These are phyloP conservation scores for Lethrus apterus DNA, from an alignment of 1,140 invertebrate genomes.

Conservation along the genomic window DNA sequence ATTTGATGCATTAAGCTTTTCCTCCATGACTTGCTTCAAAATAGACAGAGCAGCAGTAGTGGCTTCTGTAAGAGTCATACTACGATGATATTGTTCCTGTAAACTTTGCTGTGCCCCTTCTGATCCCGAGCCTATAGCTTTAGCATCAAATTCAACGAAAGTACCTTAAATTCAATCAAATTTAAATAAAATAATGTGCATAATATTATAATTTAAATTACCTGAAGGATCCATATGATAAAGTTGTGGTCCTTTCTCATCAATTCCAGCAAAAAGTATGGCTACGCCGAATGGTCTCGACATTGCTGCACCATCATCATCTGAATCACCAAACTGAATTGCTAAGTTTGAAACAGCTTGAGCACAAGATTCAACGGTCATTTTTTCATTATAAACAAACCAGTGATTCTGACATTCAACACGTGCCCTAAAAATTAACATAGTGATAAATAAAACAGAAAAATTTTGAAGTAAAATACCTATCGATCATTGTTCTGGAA, in stretches of 20 bases:
- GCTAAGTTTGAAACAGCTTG: constrained; percentile 97
- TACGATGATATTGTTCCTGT: constrained; percentile 64
- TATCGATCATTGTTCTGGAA: constrained; percentile 53
- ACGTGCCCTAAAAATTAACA: constrained; percentile 59
- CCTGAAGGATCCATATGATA: constrained; percentile 98
- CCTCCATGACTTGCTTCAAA: constrained; percentile 99
- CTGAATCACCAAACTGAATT: constrained; percentile 97
- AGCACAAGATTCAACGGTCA: constrained; percentile 95
- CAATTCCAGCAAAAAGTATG: constrained; percentile 79
- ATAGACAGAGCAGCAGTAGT: constrained; percentile 88
- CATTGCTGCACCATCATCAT: constrained; percentile 93
- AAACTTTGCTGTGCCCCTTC: constrained; percentile 97
- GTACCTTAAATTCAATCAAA: constrained; percentile 52
- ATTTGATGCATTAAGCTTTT: constrained; percentile 95
- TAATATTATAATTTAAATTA: constrained; percentile 51
- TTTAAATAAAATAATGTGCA: constrained; percentile 34
- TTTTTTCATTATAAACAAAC: constrained; percentile 95
- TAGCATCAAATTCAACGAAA: constrained; percentile 96
- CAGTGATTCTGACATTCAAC: constrained; percentile 96
- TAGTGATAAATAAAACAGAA: constrained; percentile 68
- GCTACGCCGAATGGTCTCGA: constrained; percentile 98
- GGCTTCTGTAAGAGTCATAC: constrained; percentile 94
- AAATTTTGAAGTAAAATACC: constrained; percentile 21
- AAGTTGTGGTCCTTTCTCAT: constrained; percentile 78
- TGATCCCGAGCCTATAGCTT: constrained; percentile 98